Conservation (phyloP, 1,140 invertebrate genomes). For the Pygmarrhopalites habei region DNA sequence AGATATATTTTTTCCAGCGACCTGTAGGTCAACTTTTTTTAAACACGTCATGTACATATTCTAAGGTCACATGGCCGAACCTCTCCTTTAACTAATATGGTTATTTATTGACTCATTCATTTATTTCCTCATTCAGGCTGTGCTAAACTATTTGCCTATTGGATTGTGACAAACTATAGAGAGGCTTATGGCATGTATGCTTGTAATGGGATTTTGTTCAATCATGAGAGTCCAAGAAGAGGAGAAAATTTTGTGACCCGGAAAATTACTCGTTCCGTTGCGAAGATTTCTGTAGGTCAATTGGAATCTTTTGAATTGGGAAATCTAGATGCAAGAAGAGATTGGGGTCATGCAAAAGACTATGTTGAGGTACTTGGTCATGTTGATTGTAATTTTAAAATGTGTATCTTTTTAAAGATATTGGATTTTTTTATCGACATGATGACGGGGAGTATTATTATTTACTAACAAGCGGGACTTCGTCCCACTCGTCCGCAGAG, state of each 20-base stretch:
- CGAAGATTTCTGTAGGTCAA: constrained; percentile 86
- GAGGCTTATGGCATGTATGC: constrained; percentile 98
- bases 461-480: too few species aligned
- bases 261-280: constrained; percentile 95
- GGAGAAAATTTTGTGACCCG: constrained; percentile 99
- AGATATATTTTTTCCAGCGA: too few species aligned
- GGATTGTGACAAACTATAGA: constrained; percentile 97
- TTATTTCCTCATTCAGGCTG: constrained; percentile 99
- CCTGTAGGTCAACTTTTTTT: too few species aligned
- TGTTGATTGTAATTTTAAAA: background rate
- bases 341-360: constrained; percentile 99
- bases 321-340: constrained; percentile 89
- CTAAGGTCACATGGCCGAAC: too few species aligned
- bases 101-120: too few species aligned
- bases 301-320: constrained; percentile 85
- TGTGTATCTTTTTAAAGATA: background rate
- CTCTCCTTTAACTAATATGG: too few species aligned
- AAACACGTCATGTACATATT: too few species aligned
- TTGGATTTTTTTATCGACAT: too few species aligned
- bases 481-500: too few species aligned
- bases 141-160: constrained; percentile 97
- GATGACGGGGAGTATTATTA: background rate
- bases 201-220: constrained; percentile 97
- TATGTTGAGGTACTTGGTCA: constrained; percentile 78
- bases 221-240: constrained; percentile 95